These are phyloP conservation scores for Blennius ocellaris DNA, from an alignment of 2,113 vertebrate species.

Conservation along the genomic window DNA sequence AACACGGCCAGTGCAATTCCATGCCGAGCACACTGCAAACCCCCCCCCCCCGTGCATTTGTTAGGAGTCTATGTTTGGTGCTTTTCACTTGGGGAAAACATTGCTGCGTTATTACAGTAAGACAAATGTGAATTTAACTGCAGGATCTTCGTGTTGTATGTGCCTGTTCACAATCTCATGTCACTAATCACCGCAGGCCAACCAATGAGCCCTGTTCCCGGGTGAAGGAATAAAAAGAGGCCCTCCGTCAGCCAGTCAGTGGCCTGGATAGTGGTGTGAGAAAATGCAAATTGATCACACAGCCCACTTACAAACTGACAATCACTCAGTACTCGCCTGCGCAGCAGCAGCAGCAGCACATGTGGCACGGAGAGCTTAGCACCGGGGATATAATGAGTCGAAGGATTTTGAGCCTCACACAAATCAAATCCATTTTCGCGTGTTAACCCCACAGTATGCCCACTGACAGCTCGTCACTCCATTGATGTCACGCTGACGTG, in stretches of 20 bases:
- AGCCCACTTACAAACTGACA: constrained; percentile 26
- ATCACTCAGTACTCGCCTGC: constrained; percentile 20
- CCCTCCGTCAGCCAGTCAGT: constrained; percentile 27
- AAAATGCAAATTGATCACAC: constrained; percentile 57
- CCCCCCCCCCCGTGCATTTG: background rate
- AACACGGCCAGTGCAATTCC: constrained; percentile 10
- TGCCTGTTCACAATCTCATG: constrained; percentile 15
- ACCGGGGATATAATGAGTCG: constrained; percentile 26
- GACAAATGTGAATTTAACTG: background rate
- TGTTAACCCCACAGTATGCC: constrained; percentile 31
- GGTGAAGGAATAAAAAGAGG: constrained; percentile 57
- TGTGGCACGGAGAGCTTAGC: constrained; percentile 45
- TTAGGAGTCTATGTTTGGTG: constrained; percentile 4
- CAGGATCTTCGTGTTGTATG: constrained; percentile 8
- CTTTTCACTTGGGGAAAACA: constrained; percentile 16
- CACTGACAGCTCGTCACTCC: constrained; percentile 8
- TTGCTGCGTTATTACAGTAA: constrained; percentile 9
- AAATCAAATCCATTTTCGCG: constrained; percentile 58
- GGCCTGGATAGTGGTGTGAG: constrained; percentile 47
- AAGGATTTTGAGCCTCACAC: constrained; percentile 36
- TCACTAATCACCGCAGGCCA: constrained; percentile 8
- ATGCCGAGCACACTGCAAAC: background rate
- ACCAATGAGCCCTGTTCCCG: constrained; percentile 14
- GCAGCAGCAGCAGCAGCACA: constrained; percentile 20
- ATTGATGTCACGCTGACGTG: constrained; percentile 1